phyloP scores from a whole-genome alignment of 2,113 vertebrate species.

The Proteles cristata region DNA sequence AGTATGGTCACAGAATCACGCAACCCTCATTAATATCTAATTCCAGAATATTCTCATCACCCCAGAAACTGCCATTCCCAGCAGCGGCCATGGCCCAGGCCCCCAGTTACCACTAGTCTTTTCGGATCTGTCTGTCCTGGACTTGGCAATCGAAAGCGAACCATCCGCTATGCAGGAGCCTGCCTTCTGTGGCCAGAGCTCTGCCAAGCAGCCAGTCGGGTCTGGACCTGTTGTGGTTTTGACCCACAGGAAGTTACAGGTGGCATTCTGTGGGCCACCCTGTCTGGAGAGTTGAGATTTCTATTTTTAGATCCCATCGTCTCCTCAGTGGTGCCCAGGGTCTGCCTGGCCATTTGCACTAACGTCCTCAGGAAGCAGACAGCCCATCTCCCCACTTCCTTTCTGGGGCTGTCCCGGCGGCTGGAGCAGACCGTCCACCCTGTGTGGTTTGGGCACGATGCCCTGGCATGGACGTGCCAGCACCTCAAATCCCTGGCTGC shows the following conservation, averaged over 20 bases:
- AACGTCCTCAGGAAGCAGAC: background rate
- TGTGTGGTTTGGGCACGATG: background rate
- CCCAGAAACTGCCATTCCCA: background rate
- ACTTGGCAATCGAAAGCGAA: no score
- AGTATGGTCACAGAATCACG: background rate
- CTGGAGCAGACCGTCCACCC: background rate
- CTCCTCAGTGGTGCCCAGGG: background rate
- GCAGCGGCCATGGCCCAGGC: background rate
- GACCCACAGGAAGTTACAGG: background rate
- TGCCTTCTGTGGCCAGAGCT: background rate
- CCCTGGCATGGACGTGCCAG: accelerated
- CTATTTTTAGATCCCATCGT: background rate
- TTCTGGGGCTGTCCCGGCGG: background rate
- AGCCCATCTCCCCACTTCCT: background rate
- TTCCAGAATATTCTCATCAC: background rate
- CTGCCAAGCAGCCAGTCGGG: background rate
- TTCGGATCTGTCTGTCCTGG: background rate
- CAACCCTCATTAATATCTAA: background rate
- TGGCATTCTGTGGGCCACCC: background rate
- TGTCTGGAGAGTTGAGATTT: background rate
- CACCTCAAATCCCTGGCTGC: background rate
- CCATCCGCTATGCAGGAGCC: accelerated
- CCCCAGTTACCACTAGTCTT: background rate
- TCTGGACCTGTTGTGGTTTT: background rate
- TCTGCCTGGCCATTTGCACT: background rate